Percentiles rank a stretch among this genome's conserved stretches.
Evolutionary conservation across 2,797 vertebrate genomes (phyloP).

Genomic region (Enteromius anoplus): DNA sequence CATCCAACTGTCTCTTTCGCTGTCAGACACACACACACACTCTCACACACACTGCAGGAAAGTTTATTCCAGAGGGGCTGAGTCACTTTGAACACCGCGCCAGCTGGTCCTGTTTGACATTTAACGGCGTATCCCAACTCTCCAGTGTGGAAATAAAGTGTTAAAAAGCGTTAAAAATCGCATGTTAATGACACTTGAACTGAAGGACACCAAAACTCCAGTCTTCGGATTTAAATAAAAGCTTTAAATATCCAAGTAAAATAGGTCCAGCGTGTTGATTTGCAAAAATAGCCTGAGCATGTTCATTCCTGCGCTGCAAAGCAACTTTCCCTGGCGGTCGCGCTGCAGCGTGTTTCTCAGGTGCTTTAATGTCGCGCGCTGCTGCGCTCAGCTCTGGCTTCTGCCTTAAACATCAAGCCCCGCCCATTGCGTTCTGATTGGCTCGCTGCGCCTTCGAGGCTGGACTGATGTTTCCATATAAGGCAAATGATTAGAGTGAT

Average conservation of each 20-base stretch:
- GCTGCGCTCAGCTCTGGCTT: constrained; percentile 57
- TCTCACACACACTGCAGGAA: constrained; percentile 4
- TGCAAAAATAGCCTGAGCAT: neutral
- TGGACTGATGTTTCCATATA: constrained; percentile 63
- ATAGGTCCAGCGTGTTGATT: constrained; percentile 20
- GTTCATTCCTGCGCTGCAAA: neutral
- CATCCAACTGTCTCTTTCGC: constrained; percentile 39
- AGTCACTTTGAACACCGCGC: constrained; percentile 14
- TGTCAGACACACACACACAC: constrained; percentile 14
- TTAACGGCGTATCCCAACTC: constrained; percentile 57
- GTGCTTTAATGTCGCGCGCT: constrained; percentile 57
- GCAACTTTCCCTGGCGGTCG: constrained; percentile 1
- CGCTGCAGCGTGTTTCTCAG: constrained; percentile 17
- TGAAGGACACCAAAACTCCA: neutral
- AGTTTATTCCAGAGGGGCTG: constrained; percentile 42
- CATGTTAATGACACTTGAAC: constrained; percentile 6
- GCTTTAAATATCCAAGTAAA: constrained; percentile 25
- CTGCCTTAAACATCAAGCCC: constrained; percentile 61
- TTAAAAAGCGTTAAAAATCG: constrained; percentile 13
- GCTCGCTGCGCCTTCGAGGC: constrained; percentile 56
- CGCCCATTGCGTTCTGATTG: constrained; percentile 50
- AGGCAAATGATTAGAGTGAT: constrained; percentile 56
- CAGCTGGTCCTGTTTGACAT: constrained; percentile 17
- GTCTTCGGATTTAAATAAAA: neutral
- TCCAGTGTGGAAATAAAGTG: constrained; percentile 40